Evolutionary conservation across 2,797 vertebrate genomes (phyloP), one percentile per base, ranked within the genome.

Genomic region (Notamacropus eugenii): DNA sequence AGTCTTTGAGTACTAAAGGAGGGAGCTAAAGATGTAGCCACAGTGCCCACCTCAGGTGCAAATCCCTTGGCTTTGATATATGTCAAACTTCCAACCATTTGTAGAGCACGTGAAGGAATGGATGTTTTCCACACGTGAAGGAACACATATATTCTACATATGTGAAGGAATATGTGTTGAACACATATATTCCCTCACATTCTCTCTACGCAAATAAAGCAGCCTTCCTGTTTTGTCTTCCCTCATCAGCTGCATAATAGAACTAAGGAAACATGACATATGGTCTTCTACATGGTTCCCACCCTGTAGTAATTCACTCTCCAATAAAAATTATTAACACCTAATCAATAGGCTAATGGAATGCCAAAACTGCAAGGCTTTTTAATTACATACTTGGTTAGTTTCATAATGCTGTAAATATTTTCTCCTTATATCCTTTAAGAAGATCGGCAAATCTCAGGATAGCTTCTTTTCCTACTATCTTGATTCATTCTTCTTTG

Each of bases 381-480:
- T 98, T 98, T 98, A 98, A 98, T 98, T 98, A 98, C 96, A 97
- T 98, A 98, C 96, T 98, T 98, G 96, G 97, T 98, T 98, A 98
- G 93, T 98, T 98, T 98, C 98, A 98, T 98, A 97, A 96, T 74
- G 93, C 96, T 97, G 94, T 98, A 98, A 98, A 98, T 98, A 98
- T 96, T 98, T 98, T 97, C 97, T 97, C 98, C 97, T 97, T 98
- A 98, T 98, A 97, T 98, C 95, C 98, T 98, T 98, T 98, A 98
- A 98, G 97, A 96, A 93, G 97, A 97, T 94, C 97, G 93, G 34
- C 55, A 95, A 91, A 67, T 9, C 8, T 27, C 92, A 92, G 56
- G 54, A 92, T 46, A 95, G 90, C 93, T 74, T 91, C 16, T 59
- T 56, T 90, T 97, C 93, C 87, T 92, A 74, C 58, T 55, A 92